Conservation (phyloP, 1,140 invertebrate genomes). For the Reticulitermes speratus region DNA sequence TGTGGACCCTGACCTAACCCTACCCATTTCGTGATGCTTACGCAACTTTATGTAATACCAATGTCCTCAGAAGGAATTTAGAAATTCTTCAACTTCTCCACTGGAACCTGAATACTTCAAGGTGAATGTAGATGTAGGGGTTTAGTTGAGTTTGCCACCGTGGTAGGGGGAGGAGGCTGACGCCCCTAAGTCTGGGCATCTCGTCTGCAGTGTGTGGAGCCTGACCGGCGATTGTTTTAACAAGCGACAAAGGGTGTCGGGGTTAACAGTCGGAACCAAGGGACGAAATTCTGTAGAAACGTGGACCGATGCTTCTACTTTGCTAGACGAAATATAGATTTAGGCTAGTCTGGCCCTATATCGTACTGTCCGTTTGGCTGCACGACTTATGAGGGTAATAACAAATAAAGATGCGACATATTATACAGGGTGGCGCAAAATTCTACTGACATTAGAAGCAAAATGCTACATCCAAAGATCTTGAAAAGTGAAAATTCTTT, state of each 20-base stretch:
- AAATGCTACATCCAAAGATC: too few relatives aligned
- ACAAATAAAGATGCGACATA: too few relatives aligned
- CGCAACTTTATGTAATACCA: too few relatives aligned
- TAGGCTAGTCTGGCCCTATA: not conserved
- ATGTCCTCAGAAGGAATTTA: too few relatives aligned
- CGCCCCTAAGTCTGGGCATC: not conserved
- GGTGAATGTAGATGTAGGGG: not conserved
- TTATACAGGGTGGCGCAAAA: too few relatives aligned
- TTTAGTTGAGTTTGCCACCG: not conserved
- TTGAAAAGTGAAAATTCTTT: too few relatives aligned
- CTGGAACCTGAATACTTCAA: not conserved
- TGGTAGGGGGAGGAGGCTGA: not conserved
- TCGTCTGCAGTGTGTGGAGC: not conserved
- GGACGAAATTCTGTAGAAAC: not conserved
- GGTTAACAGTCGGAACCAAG: not conserved
- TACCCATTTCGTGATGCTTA: too few relatives aligned
- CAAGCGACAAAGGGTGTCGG: not conserved
- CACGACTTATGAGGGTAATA: too few relatives aligned
- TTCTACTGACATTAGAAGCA: too few relatives aligned
- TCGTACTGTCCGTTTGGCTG: too few relatives aligned
- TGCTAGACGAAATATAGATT: not conserved
- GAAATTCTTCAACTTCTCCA: too few relatives aligned
- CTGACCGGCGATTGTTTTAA: not conserved
- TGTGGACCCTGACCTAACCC: too few relatives aligned
- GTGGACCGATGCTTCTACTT: not conserved